phyloP scores from a whole-genome alignment of 2,888 invertebrate genomes.

The Stenurella melanura region DNA sequence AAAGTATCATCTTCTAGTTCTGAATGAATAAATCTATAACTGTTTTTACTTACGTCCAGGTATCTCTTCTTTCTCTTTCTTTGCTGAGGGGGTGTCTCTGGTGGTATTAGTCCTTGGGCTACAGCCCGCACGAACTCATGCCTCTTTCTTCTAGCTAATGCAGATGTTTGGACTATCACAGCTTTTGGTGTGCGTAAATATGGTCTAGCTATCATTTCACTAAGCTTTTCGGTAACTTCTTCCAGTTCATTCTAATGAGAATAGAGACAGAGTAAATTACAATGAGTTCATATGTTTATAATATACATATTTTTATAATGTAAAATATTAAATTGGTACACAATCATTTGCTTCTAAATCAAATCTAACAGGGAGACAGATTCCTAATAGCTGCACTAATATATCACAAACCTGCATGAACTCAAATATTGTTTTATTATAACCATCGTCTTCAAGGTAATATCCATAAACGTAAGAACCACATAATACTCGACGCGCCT shows the following conservation, averaged over 20 bases:
- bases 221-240: conserved; percentile 79
- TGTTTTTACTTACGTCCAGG: conserved; percentile 70
- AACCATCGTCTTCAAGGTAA: conserved; percentile 79
- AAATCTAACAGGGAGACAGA: no score
- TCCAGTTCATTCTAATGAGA: conserved; percentile 79
- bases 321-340: no score
- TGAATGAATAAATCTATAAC: not conserved
- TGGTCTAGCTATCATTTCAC: conserved; percentile 80
- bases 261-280: not conserved
- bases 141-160: conserved; percentile 77
- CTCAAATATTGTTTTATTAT: conserved; percentile 81
- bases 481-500: conserved; percentile 78
- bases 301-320: no score
- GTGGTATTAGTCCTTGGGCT: conserved; percentile 76
- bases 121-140: conserved; percentile 80
- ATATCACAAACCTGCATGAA: conserved; percentile 78
- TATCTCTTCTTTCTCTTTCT: conserved; percentile 74
- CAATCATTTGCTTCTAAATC: no score
- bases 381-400: not conserved
- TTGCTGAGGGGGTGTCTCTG: conserved; percentile 79
- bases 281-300: not conserved
- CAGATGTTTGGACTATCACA: conserved; percentile 79
- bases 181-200: conserved; percentile 79
- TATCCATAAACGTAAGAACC: conserved; percentile 83
- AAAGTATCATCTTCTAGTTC: no score